Evolutionary conservation across 2,797 vertebrate genomes (phyloP), one percentile per base, ranked within the genome.

Genomic region (Cottoperca gobio): DNA sequence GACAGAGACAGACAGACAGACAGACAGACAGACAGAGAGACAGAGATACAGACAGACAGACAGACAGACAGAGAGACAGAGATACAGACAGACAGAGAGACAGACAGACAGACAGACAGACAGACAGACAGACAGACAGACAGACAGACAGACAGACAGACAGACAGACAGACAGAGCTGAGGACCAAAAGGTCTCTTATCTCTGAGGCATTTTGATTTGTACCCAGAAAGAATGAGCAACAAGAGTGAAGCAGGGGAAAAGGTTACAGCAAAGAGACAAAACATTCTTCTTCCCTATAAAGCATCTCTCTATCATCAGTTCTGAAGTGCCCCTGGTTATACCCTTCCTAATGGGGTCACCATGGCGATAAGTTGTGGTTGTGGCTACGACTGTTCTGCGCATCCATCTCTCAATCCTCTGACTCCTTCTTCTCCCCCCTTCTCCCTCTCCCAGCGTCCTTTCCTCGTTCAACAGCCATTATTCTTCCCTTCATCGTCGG

Each of bases 401-500:
- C 52, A 60, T 37, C 59, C 12, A 52, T 78, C 70, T 67, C 59
- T 57, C 23, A 49, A 33, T 33, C 16, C 17, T 58, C 28, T 28
- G 33, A 80, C 60, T 68, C 24, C 10, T 31, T 66, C 54, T 39
- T 19, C 5, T 17, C 8, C n/a, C 8, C 33, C n/a, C 11, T 31
- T 57, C 31, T 0, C 31, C 53, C 55, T 16, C 28, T 31, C 26
- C 55, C n/a, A n/a, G 14, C 60, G 59, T 50, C 53, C 54, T 49
- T 14, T 12, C 5, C 53, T 81, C 63, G 40, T 50, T 76, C 43
- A 71, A 63, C 45, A 64, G 53, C 78, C 66, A 91, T 93, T 87
- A 88, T 43, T 93, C 90, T 81, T 82, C 50, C 81, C 89, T 90
- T 81, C 90, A 86, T 48, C 57, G 6, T 75, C 76, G 81, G 65